These are phyloP conservation scores for Pelosia muscerda DNA, from an alignment of 2,888 invertebrate genomes.

Conservation along the genomic window DNA sequence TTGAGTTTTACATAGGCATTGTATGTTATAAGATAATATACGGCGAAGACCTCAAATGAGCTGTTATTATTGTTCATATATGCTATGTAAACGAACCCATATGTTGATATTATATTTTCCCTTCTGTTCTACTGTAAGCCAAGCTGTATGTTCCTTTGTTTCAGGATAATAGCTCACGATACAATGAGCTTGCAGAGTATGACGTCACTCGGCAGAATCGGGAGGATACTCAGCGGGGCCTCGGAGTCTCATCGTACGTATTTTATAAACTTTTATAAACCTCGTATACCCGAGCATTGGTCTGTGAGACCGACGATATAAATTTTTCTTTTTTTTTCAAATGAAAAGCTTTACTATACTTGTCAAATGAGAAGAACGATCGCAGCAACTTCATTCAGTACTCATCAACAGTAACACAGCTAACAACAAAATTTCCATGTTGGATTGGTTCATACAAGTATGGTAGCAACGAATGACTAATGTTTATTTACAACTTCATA, in stretches of 20 bases:
- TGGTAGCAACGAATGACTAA: too few relatives aligned
- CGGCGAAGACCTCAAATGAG: not conserved
- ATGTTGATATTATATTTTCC: not conserved
- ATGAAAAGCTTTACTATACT: too few relatives aligned
- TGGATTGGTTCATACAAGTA: too few relatives aligned
- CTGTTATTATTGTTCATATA: not conserved
- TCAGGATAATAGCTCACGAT: slow-evolving; percentile 94
- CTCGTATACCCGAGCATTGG: not conserved
- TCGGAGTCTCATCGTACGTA: slow-evolving; percentile 87
- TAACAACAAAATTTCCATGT: too few relatives aligned
- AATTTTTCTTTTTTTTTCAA: too few relatives aligned
- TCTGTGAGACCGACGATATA: not conserved
- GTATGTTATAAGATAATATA: not conserved
- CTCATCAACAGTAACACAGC: too few relatives aligned
- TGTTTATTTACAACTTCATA: too few relatives aligned
- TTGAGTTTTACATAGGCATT: too few relatives aligned
- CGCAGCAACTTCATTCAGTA: too few relatives aligned
- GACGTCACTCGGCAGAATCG: slow-evolving; percentile 94
- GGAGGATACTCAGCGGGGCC: slow-evolving; percentile 91
- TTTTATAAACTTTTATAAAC: not conserved
- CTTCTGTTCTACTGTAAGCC: not conserved
- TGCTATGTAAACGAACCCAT: not conserved
- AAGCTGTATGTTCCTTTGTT: slow-evolving; percentile 39
- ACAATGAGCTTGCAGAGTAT: slow-evolving; percentile 95
- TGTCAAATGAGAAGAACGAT: too few relatives aligned